phyloP scores from a whole-genome alignment of 2,888 invertebrate species.

The Cylloceria caligata region DNA sequence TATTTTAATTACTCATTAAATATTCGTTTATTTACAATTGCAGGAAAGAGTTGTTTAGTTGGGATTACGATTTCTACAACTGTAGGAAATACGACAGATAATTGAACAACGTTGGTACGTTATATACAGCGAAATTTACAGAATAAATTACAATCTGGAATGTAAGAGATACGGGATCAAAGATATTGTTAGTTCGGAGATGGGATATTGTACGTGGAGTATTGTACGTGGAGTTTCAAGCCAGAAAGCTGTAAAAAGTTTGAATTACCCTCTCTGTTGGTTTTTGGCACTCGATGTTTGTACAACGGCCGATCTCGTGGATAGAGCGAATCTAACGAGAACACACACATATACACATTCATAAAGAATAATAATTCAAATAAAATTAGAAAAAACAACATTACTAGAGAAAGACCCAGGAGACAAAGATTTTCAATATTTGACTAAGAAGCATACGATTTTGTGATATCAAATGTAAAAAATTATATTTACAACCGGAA shows the following conservation, averaged over 20 bases:
- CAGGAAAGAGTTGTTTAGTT: not conserved
- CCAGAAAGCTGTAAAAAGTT: conserved; percentile 57
- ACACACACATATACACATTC: conserved; percentile 68
- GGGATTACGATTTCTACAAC: conserved; percentile 12
- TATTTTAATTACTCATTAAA: conserved; percentile 34
- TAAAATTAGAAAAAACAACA: conserved; percentile 62
- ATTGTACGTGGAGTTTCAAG: conserved; percentile 26
- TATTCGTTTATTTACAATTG: conserved; percentile 22
- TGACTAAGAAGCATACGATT: not conserved
- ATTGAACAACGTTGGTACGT: conserved; percentile 20
- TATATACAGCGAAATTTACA: conserved; percentile 65
- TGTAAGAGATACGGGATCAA: conserved; percentile 19
- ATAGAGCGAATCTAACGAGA: conserved; percentile 86
- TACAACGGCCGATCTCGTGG: conserved; percentile 85
- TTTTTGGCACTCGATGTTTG: conserved; percentile 85
- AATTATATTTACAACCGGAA: not conserved
- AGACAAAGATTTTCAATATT: not conserved
- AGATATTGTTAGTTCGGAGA: conserved; percentile 36
- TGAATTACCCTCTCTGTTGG: conserved; percentile 86
- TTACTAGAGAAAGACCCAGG: conserved; percentile 28
- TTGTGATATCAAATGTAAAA: not conserved
- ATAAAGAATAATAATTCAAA: conserved; percentile 55
- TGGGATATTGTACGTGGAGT: conserved; percentile 20
- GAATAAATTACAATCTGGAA: conserved; percentile 40
- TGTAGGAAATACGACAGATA: conserved; percentile 11